Evolutionary conservation across 2,888 invertebrate genomes (phyloP), one percentile per base, ranked within the genome.

Genomic region (Thelaira solivaga): DNA sequence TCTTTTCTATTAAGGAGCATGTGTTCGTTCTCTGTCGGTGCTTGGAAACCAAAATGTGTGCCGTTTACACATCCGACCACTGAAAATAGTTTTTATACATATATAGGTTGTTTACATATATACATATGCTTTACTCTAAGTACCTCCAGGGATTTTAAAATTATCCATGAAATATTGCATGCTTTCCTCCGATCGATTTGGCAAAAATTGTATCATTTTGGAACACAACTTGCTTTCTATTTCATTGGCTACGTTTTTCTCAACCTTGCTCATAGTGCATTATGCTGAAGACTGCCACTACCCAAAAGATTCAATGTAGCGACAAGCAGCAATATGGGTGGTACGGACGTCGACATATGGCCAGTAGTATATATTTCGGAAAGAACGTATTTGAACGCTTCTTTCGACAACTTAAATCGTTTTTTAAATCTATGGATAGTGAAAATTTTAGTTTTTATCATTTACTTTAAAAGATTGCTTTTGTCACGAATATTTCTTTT

Each of bases 11-110:
- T 68, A 34, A 57, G 29, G 31, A 68, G 43, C 68, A 43, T 68
- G 24, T 36, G 11, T 41, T 55, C 68, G 29, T 55, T 55, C 13
- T 10, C 31, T 20, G 22, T 68, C 13, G 68, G 68, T 41, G 53
- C 55, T 55, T 68, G 68, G n/a, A 68, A 45, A 13, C 43, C 68
- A n/a, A 68, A 68, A 20, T 45, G 57, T 31, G 68, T 68, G 43
- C 45, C 57, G 43, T 68, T 57, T 57, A 57, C 45, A 43, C 68
- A 68, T 13, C 55, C 57, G 22, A 57, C 29, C 34, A 68, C 68
- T 57, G 20, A 22, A 45, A 43, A 18, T 39, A 13, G 3, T 5
- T 13, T 39, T 39, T 39, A 39, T 39, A 39, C n/a, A n/a, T n/a
- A n/a, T n/a, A n/a, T n/a, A n/a, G n/a, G n/a, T n/a, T n/a, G n/a